Conservation (phyloP, 2,888 invertebrate species). For the Linhomoeus sp. region DNA sequence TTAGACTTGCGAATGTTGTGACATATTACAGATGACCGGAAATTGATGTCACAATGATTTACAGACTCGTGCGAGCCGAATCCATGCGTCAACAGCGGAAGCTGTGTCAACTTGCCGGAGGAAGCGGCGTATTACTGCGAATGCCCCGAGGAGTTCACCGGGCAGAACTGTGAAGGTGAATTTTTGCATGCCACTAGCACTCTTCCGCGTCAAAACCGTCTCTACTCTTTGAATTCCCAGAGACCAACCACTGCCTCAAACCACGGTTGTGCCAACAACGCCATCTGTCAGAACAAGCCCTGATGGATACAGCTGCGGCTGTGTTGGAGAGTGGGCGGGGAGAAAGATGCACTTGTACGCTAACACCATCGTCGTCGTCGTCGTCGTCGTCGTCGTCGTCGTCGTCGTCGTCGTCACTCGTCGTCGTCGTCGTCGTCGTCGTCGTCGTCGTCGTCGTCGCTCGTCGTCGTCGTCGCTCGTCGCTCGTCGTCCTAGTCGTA, state of each 20-base stretch:
- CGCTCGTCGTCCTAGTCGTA: too few relatives aligned
- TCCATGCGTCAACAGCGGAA: constrained; percentile 3
- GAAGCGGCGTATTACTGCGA: background rate
- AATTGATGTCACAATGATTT: too few relatives aligned
- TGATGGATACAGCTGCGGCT: background rate
- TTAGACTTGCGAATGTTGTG: too few relatives aligned
- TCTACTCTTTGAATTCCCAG: background rate
- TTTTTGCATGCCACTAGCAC: background rate
- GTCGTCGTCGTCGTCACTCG: too few relatives aligned
- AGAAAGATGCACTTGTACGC: background rate
- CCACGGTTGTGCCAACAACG: constrained; percentile 2
- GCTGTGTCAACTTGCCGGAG: constrained; percentile 1
- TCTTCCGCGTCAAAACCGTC: background rate
- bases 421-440: too few relatives aligned
- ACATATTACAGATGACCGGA: too few relatives aligned
- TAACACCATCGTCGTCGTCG: background rate
- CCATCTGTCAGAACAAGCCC: constrained; percentile 1
- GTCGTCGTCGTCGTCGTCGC: background rate
- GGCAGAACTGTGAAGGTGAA: constrained; percentile 2
- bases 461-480: background rate
- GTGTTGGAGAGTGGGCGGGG: constrained; percentile 2
- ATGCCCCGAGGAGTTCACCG: constrained; percentile 3
- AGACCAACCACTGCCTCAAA: background rate
- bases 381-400: too few relatives aligned
- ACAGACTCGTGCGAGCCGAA: background rate